Percentiles rank a stretch among this genome's conserved stretches.
These are phyloP conservation scores for Arvicanthis niloticus DNA, from an alignment of 2,113 vertebrate genomes.

Conservation along the genomic window DNA sequence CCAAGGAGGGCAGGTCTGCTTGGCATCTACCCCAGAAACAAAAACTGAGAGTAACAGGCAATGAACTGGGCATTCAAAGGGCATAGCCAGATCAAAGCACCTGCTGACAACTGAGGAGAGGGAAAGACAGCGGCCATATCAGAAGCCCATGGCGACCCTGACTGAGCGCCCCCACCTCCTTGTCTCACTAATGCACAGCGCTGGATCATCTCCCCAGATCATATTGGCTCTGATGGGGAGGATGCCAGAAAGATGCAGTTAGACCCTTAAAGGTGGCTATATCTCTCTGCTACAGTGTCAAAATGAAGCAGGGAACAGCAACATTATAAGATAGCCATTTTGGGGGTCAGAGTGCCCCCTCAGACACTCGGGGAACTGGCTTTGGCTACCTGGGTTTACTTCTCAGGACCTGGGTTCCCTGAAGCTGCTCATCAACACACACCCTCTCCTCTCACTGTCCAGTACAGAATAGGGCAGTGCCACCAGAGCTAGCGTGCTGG, in stretches of 20 bases:
- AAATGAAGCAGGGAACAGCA: not conserved
- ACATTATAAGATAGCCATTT: not conserved
- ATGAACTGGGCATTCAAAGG: not conserved
- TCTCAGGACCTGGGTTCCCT: not conserved
- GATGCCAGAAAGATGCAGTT: not conserved
- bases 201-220: not conserved
- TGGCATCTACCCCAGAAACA: not conserved
- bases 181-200: not conserved
- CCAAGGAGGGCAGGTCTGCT: not conserved
- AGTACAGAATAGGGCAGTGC: not conserved
- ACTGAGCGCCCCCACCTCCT: not conserved
- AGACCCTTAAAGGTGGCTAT: not conserved
- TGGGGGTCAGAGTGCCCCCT: not conserved
- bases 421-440: too few species aligned
- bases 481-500: not conserved
- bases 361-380: not conserved
- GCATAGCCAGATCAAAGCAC: not conserved
- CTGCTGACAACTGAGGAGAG: not conserved
- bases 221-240: too few species aligned
- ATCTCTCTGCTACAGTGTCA: not conserved
- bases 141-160: not conserved
- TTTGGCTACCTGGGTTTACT: not conserved
- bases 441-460: too few species aligned
- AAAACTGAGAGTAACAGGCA: not conserved
- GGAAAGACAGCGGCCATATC: not conserved